Conservation (phyloP, 2,113 vertebrate species). For the Dinomys branickii region DNA sequence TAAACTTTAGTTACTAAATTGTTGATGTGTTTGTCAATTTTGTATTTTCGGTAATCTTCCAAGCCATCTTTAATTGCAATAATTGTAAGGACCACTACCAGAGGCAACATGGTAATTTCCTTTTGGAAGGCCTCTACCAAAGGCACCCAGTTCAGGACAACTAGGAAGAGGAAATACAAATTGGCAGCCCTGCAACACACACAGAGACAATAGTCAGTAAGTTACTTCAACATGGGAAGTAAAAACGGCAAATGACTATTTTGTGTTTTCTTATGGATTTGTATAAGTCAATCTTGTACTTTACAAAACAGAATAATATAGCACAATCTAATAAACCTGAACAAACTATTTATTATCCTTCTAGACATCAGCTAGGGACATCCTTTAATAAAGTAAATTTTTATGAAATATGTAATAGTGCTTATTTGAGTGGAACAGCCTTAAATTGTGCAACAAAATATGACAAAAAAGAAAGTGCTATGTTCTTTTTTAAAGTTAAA, state of each 20-base stretch:
- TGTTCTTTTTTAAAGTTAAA: constrained; percentile 37
- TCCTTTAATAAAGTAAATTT: neutral
- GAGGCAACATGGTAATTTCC: constrained; percentile 97
- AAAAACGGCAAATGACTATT: neutral
- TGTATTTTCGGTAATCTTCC: constrained; percentile 96
- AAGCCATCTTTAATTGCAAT: constrained; percentile 96
- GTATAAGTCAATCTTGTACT: neutral
- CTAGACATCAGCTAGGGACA: neutral
- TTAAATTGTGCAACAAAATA: neutral
- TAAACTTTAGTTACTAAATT: constrained; percentile 91
- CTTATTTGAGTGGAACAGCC: neutral
- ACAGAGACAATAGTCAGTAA: constrained; percentile 34
- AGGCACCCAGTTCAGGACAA: constrained; percentile 97
- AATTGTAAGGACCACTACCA: constrained; percentile 92
- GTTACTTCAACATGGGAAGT: neutral
- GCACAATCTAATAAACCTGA: neutral
- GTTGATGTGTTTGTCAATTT: constrained; percentile 95
- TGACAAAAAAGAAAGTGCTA: neutral
- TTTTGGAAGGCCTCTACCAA: constrained; percentile 98
- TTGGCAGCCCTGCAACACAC: constrained; percentile 92
- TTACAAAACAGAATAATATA: neutral
- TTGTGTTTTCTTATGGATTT: neutral
- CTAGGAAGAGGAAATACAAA: constrained; percentile 97
- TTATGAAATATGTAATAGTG: neutral
- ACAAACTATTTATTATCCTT: neutral